A percentile compares a stretch with the other conserved stretches of the same genome.
Conservation (phyloP, 2,113 vertebrate genomes). For the Nothobranchius kuhntae region DNA sequence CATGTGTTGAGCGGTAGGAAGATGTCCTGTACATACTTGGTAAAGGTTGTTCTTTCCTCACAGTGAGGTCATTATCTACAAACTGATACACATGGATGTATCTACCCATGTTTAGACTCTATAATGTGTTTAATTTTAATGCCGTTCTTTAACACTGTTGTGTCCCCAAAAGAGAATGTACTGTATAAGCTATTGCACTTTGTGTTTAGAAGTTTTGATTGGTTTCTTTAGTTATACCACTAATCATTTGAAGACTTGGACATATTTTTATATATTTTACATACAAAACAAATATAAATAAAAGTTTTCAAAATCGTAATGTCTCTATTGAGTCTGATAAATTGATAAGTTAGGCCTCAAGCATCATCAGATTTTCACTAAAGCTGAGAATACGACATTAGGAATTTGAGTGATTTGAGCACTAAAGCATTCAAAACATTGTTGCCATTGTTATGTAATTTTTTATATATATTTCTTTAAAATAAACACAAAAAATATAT, state of each 20-base stretch:
- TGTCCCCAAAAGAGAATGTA: slow-evolving; percentile 65
- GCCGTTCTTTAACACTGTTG: slow-evolving; percentile 35
- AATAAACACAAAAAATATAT: too few species aligned
- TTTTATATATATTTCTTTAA: too few species aligned
- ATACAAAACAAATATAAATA: slow-evolving; percentile 55
- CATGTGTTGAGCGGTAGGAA: slow-evolving; percentile 58
- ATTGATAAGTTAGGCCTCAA: too few species aligned
- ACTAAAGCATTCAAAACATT: too few species aligned
- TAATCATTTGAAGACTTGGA: slow-evolving; percentile 32
- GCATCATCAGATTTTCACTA: too few species aligned
- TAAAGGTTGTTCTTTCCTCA: slow-evolving; percentile 77
- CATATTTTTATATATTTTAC: slow-evolving; percentile 63
- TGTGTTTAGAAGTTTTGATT: neutral
- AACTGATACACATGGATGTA: slow-evolving; percentile 60
- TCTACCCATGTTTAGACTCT: slow-evolving; percentile 47
- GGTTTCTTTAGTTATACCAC: slow-evolving; percentile 7
- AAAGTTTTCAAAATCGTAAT: slow-evolving; percentile 24
- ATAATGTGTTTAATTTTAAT: slow-evolving; percentile 22
- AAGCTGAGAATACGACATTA: too few species aligned
- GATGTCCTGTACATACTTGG: slow-evolving; percentile 68
- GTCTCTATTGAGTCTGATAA: too few species aligned
- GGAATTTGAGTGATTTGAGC: too few species aligned
- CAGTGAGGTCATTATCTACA: slow-evolving; percentile 80
- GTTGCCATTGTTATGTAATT: too few species aligned
- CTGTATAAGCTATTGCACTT: slow-evolving; percentile 56